Percentiles rank a stretch among this genome's conserved stretches.
These are phyloP conservation scores for Trichechus manatus DNA, from an alignment of 2,113 vertebrate species.

Conservation along the genomic window DNA sequence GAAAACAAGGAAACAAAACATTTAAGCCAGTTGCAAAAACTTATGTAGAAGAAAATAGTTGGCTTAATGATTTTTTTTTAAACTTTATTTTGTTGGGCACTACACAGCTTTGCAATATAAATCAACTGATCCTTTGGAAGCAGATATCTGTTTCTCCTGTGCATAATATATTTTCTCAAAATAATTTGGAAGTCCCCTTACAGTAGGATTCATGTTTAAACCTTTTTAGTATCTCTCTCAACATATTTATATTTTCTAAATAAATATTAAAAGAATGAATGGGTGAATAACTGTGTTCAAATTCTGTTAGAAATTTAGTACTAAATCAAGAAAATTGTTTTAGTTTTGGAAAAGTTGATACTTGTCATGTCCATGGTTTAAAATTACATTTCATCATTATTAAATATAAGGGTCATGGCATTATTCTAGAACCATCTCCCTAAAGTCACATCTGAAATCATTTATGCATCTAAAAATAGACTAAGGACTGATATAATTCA, in stretches of 20 bases:
- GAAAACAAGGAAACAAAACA: neutral
- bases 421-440: slow-evolving; percentile 36
- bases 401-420: slow-evolving; percentile 5
- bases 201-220: neutral
- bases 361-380: neutral
- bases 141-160: neutral
- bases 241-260: slow-evolving; percentile 35
- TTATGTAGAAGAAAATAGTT: neutral
- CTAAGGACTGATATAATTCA: neutral
- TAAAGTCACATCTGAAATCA: slow-evolving; percentile 25
- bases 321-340: neutral
- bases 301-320: neutral
- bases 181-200: neutral
- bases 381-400: neutral
- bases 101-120: neutral
- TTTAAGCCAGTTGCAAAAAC: neutral
- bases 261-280: slow-evolving; percentile 17
- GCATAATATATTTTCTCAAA: neutral
- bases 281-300: neutral
- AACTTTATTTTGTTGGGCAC: neutral
- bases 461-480: slow-evolving; percentile 37
- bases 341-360: neutral
- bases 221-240: neutral
- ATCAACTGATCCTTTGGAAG: slow-evolving; percentile 1
- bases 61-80: neutral